A percentile compares a stretch with the other conserved stretches of the same genome.
These are phyloP conservation scores for Gerris buenoi DNA, from an alignment of 1,140 invertebrate species.

Conservation along the genomic window DNA sequence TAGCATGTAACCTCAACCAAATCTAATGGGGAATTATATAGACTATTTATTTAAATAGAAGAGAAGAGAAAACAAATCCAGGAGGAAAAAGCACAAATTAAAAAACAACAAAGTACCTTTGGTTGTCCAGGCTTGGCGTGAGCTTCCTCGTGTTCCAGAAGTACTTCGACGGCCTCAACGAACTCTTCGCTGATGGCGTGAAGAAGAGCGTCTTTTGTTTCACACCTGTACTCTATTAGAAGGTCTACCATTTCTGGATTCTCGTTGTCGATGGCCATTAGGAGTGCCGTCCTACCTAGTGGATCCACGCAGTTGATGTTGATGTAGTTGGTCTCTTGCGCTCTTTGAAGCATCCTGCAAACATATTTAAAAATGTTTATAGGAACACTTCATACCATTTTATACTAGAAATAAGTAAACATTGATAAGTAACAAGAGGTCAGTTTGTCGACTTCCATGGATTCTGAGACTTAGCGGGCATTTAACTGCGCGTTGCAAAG, in stretches of 20 bases:
- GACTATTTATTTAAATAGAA: too few relatives aligned
- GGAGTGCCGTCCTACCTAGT: conserved; percentile 71
- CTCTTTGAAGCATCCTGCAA: conserved; percentile 57
- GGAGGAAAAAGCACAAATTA: too few relatives aligned
- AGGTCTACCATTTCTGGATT: conserved; percentile 97
- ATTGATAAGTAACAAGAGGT: too few relatives aligned
- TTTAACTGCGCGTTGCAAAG: too few relatives aligned
- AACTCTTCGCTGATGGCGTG: conserved; percentile 97
- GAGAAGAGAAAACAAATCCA: too few relatives aligned
- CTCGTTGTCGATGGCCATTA: conserved; percentile 98
- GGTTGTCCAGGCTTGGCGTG: conserved; percentile 61
- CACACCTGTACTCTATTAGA: conserved; percentile 70
- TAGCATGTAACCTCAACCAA: too few relatives aligned
- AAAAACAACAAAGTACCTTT: conserved; percentile 42
- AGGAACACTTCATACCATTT: too few relatives aligned
- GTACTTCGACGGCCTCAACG: conserved; percentile 90
- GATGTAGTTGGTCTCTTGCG: conserved; percentile 61
- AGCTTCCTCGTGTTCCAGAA: conserved; percentile 81
- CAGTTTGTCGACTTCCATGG: too few relatives aligned
- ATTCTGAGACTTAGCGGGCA: too few relatives aligned
- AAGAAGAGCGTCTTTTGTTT: conserved; percentile 84
- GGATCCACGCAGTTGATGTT: conserved; percentile 97
- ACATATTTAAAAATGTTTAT: too few relatives aligned
- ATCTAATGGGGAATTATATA: too few relatives aligned
- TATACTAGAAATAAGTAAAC: too few relatives aligned